These are phyloP conservation scores for Dorcus parallelipipedus DNA, from an alignment of 2,888 invertebrate genomes.

Conservation along the genomic window DNA sequence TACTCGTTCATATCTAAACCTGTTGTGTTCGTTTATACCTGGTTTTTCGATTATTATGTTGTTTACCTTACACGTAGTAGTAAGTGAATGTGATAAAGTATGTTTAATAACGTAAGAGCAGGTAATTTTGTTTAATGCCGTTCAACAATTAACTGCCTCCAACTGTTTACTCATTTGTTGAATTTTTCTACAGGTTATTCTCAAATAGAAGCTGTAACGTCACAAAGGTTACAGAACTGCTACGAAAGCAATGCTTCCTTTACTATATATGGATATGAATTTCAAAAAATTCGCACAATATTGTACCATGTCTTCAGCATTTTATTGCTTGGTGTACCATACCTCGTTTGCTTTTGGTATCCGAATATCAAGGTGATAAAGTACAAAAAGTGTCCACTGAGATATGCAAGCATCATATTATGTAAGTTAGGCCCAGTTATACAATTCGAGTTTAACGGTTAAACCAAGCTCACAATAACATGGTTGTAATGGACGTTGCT, in stretches of 20 bases:
- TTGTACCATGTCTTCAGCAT: slow-evolving; percentile 54
- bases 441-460: too few relatives aligned
- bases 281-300: slow-evolving; percentile 48
- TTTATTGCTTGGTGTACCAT: slow-evolving; percentile 56
- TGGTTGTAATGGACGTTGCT: too few relatives aligned
- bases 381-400: slow-evolving; percentile 57
- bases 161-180: neutral
- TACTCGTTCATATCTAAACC: too few relatives aligned
- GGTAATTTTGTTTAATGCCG: too few relatives aligned
- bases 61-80: too few relatives aligned
- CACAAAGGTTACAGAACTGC: slow-evolving; percentile 53
- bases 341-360: slow-evolving; percentile 56
- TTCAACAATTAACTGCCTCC: too few relatives aligned
- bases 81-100: too few relatives aligned
- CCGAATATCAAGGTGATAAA: slow-evolving; percentile 55
- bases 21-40: too few relatives aligned
- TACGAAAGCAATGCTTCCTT: slow-evolving; percentile 45
- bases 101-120: too few relatives aligned
- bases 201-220: slow-evolving; percentile 55
- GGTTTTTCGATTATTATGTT: too few relatives aligned
- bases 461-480: too few relatives aligned
- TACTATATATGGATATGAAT: slow-evolving; percentile 55
- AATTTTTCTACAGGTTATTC: slow-evolving; percentile 49
- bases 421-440: too few relatives aligned
- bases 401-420: slow-evolving; percentile 55